These are phyloP conservation scores for Garrulus glandarius DNA, from an alignment of 2,797 vertebrate genomes.

Conservation along the genomic window DNA sequence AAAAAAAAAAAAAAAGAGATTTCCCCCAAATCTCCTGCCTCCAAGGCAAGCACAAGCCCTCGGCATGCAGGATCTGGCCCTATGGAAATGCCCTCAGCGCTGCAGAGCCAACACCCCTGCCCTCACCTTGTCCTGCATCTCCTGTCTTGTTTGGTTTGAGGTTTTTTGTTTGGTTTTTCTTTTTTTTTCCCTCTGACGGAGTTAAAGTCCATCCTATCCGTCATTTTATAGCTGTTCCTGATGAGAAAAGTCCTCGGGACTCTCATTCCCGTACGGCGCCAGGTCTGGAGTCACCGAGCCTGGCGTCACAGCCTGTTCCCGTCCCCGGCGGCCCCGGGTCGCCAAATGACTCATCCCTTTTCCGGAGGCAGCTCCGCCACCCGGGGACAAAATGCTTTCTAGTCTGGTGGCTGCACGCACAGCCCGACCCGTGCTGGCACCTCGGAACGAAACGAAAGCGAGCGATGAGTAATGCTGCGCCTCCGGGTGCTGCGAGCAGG, in stretches of 20 bases:
- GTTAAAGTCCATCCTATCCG: neutral
- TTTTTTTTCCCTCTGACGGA: neutral
- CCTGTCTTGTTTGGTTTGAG: neutral
- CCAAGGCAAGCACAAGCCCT: neutral
- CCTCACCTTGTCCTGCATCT: neutral
- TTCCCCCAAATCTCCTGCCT: neutral
- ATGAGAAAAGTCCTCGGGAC: neutral
- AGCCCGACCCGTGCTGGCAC: neutral
- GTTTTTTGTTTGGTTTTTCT: too few species aligned
- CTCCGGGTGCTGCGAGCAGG: neutral
- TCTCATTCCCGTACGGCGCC: accelerated
- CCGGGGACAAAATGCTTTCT: neutral
- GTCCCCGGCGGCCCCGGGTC: neutral
- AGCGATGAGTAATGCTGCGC: neutral
- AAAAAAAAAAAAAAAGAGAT: neutral
- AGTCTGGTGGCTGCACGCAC: neutral
- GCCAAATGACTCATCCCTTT: neutral
- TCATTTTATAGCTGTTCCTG: neutral
- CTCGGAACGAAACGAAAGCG: accelerated
- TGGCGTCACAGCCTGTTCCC: neutral
- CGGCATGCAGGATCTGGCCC: neutral
- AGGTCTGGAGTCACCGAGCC: neutral
- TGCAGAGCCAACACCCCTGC: neutral
- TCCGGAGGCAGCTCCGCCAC: neutral
- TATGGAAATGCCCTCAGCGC: accelerated